Base-by-base conservation (phyloP, 2,113 vertebrate genomes). In the Pagrus major region DNA sequence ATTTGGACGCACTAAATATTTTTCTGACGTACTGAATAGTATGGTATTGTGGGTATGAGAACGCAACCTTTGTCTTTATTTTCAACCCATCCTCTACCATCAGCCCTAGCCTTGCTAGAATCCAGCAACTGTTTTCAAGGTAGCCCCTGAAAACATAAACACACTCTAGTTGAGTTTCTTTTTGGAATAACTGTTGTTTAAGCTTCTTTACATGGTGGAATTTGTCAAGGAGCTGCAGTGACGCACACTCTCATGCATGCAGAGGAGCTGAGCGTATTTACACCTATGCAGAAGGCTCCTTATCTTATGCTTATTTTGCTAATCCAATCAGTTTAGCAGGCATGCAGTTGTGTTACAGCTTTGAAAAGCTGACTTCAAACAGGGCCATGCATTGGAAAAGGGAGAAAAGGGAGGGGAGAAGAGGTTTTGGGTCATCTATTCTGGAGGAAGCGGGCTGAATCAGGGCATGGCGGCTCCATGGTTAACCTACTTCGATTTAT, bases 401-500 rank as follows among this genome's bases (percentile, higher is more conserved):
- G 58, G 46, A 76, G 52, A 56, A 52, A 80, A 55, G 47, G 72
- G 63, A 69, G 78, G 64, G 47, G 51, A 47, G 39, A 18, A 29
- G 78, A 66, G 56, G 80, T 94, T 93, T 83, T 92, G 90, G 94
- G 94, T 94, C 94, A 93, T 90, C 92, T 95, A 93, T 93, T 94
- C 92, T 90, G 69, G 86, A 92, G 44, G 69, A 83, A 31, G 81
- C 75, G 56, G 68, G 75, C 91, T 92, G 85, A 92, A 92, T 92
- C 78, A 78, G 88, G 90, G 72, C 83, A 70, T 83, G 74, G 85
- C 49, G 81, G 79, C 74, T 87, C 86, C 79, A 77, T 70, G 54
- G 88, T 88, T 94, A 93, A 91, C 93, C 94, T 89, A 94, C 85
- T 94, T 94, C 44, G 6, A 39, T 89, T 85, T 52, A 86, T 88